These are phyloP conservation scores for Drosophila orena DNA, from an alignment of 1,140 invertebrate genomes.

Conservation along the genomic window DNA sequence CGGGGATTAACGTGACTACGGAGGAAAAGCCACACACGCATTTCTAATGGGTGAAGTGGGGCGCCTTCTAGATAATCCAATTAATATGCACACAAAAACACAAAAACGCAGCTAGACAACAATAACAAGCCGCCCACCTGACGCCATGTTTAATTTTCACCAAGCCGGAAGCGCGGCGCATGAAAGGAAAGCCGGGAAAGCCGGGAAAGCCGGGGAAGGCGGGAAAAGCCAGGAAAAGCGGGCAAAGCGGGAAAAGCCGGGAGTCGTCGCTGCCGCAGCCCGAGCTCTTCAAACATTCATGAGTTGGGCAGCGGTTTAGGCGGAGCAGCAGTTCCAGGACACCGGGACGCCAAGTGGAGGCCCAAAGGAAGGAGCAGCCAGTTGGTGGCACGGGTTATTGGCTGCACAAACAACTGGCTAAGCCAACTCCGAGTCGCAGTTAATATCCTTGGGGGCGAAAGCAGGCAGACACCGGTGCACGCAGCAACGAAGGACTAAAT, in stretches of 20 bases:
- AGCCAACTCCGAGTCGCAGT: conserved; percentile 42
- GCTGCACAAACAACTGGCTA: conserved; percentile 51
- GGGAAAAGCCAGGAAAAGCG: conserved; percentile 21
- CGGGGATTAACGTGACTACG: conserved; percentile 73
- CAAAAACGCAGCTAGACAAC: conserved; percentile 69
- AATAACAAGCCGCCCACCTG: conserved; percentile 42
- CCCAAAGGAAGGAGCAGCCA: conserved; percentile 10
- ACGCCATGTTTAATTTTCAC: conserved; percentile 51
- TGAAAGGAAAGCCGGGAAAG: conserved; percentile 32
- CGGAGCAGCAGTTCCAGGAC: conserved; percentile 9
- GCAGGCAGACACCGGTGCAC: conserved; percentile 16
- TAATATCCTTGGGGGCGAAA: conserved; percentile 48
- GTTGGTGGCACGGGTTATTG: conserved; percentile 40
- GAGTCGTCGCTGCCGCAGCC: conserved; percentile 42
- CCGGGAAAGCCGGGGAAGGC: conserved; percentile 19
- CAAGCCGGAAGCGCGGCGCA: conserved; percentile 36
- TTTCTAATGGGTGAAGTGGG: conserved; percentile 6
- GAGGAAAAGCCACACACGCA: conserved; percentile 26
- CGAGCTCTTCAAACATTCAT: conserved; percentile 46
- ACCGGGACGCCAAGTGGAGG: conserved; percentile 12
- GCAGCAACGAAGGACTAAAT: neutral
- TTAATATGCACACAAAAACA: conserved; percentile 82
- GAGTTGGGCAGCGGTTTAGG: conserved; percentile 46
- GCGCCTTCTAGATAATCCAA: conserved; percentile 73
- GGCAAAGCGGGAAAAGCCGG: conserved; percentile 23